These are phyloP conservation scores for Drosophila grimshawi DNA, from an alignment of 1,140 invertebrate genomes.

Conservation along the genomic window DNA sequence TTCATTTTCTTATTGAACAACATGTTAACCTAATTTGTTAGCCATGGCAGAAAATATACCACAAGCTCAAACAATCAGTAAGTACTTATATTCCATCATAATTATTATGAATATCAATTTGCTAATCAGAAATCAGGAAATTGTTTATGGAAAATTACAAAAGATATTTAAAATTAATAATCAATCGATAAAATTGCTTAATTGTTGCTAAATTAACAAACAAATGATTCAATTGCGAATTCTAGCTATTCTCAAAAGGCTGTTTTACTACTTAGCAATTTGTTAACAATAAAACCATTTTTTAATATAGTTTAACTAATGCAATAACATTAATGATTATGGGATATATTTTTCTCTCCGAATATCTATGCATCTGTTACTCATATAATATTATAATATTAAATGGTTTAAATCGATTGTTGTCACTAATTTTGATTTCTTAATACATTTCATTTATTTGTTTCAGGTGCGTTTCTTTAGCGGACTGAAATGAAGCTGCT, in stretches of 20 bases:
- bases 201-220: background rate
- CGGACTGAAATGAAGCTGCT: background rate
- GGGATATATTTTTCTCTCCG: conserved; percentile 4
- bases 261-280: conserved; percentile 1
- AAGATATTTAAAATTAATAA: conserved; percentile 7
- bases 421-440: conserved; percentile 27
- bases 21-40: conserved; percentile 3
- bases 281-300: conserved; percentile 19
- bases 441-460: background rate
- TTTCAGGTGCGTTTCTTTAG: conserved; percentile 2
- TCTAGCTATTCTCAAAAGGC: conserved; percentile 33
- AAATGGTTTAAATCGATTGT: conserved; percentile 27
- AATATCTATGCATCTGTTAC: background rate
- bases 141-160: conserved; percentile 20
- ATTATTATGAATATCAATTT: conserved; percentile 8
- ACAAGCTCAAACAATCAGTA: background rate
- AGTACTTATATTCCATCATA: background rate
- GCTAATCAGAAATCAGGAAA: background rate
- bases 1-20: background rate
- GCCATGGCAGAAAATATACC: background rate
- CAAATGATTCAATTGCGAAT: conserved; percentile 10
- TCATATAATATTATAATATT: conserved; percentile 28
- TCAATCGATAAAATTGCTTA: background rate
- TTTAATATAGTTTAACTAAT: conserved; percentile 30
- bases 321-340: conserved; percentile 27